Conservation (phyloP, 1,140 invertebrate genomes). For the Cardiocondyla obscurior region DNA sequence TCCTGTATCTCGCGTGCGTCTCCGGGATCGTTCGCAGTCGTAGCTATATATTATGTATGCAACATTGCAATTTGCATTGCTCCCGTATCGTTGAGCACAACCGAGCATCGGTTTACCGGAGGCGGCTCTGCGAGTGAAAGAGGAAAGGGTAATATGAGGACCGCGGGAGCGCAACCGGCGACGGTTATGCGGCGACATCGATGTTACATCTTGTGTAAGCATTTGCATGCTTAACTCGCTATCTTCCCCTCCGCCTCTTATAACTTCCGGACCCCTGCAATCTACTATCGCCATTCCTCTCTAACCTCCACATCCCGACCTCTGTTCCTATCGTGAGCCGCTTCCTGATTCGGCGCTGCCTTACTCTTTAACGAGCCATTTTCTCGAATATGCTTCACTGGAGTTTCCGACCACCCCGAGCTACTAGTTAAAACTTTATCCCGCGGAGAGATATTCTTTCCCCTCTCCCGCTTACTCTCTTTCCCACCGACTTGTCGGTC, state of each 20-base stretch:
- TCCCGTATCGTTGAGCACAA: constrained; percentile 10
- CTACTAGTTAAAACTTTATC: constrained; percentile 53
- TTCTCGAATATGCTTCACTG: constrained; percentile 30
- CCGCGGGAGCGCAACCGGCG: background rate
- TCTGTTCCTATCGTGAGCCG: constrained; percentile 1
- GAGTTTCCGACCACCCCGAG: constrained; percentile 42
- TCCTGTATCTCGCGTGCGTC: background rate
- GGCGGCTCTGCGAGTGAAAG: background rate
- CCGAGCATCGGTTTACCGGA: constrained; percentile 1
- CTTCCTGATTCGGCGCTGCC: constrained; percentile 24
- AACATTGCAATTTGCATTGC: constrained; percentile 46
- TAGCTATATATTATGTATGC: constrained; percentile 46
- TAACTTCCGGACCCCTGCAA: background rate
- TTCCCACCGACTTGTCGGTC: background rate
- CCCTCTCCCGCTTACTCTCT: background rate
- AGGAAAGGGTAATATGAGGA: background rate
- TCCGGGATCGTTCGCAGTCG: constrained; percentile 23
- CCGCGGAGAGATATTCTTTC: constrained; percentile 24
- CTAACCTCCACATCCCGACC: background rate
- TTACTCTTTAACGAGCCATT: constrained; percentile 41
- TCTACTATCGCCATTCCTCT: background rate
- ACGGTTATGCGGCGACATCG: constrained; percentile 16
- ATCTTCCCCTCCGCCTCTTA: constrained; percentile 13
- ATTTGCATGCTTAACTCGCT: constrained; percentile 47
- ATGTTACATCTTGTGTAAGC: constrained; percentile 35